Evolutionary conservation across 2,113 vertebrate species (phyloP).

Genomic region (Tyto alba): DNA sequence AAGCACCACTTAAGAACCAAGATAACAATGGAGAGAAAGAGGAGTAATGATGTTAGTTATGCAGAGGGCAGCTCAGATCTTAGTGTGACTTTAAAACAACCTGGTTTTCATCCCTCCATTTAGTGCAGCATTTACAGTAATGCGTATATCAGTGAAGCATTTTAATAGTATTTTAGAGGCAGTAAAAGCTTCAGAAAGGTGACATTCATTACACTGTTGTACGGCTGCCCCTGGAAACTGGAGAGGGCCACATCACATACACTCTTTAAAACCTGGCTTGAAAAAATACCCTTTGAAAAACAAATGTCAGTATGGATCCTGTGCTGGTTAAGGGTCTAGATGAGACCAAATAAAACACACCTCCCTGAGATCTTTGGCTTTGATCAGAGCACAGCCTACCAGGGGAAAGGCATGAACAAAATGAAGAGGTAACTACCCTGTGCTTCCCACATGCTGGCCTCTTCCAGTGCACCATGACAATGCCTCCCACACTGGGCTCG

Average conservation of each 20-base stretch:
- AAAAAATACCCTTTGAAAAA: not conserved
- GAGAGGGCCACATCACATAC: not conserved
- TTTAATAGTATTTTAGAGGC: not conserved
- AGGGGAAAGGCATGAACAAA: not conserved
- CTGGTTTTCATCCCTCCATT: not conserved
- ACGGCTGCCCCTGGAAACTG: not conserved
- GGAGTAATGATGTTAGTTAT: not conserved
- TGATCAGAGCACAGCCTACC: not conserved
- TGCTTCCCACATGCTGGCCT: fast-evolving
- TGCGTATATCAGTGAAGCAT: not conserved
- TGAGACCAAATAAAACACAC: not conserved
- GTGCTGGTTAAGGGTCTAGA: not conserved
- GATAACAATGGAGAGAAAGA: not conserved
- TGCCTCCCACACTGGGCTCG: not conserved
- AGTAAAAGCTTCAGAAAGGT: not conserved
- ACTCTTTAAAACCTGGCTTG: not conserved
- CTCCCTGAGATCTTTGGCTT: not conserved
- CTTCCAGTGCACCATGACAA: not conserved
- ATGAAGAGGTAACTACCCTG: fast-evolving
- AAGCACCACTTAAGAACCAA: not conserved
- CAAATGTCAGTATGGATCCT: not conserved
- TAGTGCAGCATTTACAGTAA: not conserved
- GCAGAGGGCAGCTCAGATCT: not conserved
- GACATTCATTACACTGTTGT: not conserved
- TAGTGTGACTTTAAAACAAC: not conserved